Evolutionary conservation across 2,888 invertebrate genomes (phyloP).

Genomic region (Andrena bucephala): DNA sequence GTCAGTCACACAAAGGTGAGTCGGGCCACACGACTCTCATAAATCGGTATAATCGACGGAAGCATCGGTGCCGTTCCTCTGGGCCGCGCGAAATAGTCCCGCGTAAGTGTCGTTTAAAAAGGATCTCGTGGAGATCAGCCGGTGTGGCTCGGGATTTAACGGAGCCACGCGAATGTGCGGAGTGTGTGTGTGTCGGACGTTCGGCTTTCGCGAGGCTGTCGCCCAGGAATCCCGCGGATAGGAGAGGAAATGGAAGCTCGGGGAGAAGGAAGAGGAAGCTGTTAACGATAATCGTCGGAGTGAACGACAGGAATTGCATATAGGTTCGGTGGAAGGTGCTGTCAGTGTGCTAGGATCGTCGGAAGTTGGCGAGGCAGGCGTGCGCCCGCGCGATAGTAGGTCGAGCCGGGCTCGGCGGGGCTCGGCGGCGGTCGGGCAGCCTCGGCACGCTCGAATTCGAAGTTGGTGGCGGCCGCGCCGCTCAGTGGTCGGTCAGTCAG

Average conservation of each 20-base stretch:
- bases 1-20: conserved; percentile 55
- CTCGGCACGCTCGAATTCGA: conserved; percentile 67
- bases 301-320: not conserved
- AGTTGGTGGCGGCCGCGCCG: conserved; percentile 58
- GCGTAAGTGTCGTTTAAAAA: not conserved
- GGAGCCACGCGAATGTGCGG: conserved; percentile 9
- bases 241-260: conserved; percentile 2
- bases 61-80: not conserved
- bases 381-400: conserved; percentile 73
- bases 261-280: conserved; percentile 5
- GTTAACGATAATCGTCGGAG: conserved; percentile 1
- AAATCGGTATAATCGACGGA: conserved; percentile 24
- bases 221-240: not conserved
- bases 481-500: conserved; percentile 59
- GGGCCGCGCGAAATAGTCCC: no score
- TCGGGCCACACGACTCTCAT: conserved; percentile 36
- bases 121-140: not conserved
- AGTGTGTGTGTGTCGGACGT: not conserved
- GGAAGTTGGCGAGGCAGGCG: conserved; percentile 30
- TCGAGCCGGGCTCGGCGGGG: conserved; percentile 63
- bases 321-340: conserved; percentile 26
- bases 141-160: conserved; percentile 2
- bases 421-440: conserved; percentile 55
- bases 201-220: not conserved
- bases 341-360: conserved; percentile 43